Evolutionary conservation across 2,797 vertebrate species (phyloP), one percentile per base, ranked within the genome.

Genomic region (Platalea minor): DNA sequence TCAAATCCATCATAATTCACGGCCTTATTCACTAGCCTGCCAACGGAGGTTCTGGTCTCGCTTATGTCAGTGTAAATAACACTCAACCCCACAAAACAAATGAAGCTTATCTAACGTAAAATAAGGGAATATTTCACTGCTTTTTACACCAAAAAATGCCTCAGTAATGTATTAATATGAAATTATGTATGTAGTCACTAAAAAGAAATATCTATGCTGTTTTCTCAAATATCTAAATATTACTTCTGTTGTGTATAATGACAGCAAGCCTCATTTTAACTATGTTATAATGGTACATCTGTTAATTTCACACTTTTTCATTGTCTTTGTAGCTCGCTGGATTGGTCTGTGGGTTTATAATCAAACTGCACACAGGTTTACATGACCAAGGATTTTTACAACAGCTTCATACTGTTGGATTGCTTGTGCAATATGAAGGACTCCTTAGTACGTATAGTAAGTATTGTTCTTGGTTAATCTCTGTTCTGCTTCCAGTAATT

Each of bases 391-490:
- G 98, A 83, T 99, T 99, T 97, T 98, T 99, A 33, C 98, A 97
- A 87, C 99, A 99, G 97, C 99, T 99, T 79, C 98, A 99, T 83
- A 98, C 98, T 1, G 99, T 99, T 73, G 99, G 99, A 26, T 95
- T 99, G 92, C 97, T 99, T 14, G 99, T 99, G 61, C 99, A 99
- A 78, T 99, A 99, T 79, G 99, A 99, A 98, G 99, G 99, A 88
- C 98, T 99, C 39, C 99, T 99, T 70, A 99, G 99, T 93, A 99
- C 99, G 1, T 99, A 99, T 60, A 99, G 99, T 99, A 97, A 99
- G 99, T 99, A 97, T 69, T 50, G 20, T 16, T 39, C 50, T 50
- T 54, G 51, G 12, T 89, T 72, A 86, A 79, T 4, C 11, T 88
- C 16, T 46, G 8, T 48, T 65, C 43, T 70, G 9, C 48, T 91